Percentiles rank a stretch among this genome's conserved stretches.
Evolutionary conservation across 2,797 vertebrate genomes (phyloP).

Genomic region (Gadopsis bispinosus): DNA sequence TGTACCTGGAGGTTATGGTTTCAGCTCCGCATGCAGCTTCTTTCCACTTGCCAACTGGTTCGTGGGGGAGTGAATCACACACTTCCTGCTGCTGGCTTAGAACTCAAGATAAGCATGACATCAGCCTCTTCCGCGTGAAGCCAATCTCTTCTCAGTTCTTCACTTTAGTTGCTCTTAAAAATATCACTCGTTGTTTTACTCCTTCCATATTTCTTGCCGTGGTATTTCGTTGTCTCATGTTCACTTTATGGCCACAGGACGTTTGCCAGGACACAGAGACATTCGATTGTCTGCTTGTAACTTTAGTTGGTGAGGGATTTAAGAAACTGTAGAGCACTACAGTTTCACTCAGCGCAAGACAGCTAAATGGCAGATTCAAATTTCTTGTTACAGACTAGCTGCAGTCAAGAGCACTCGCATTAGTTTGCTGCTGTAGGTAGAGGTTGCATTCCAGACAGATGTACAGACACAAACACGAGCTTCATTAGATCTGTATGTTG

Average conservation of each 20-base stretch:
- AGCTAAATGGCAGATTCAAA: not conserved
- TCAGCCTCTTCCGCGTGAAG: constrained; percentile 30
- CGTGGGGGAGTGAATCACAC: constrained; percentile 16
- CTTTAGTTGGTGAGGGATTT: constrained; percentile 30
- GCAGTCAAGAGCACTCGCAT: not conserved
- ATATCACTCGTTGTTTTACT: constrained; percentile 32
- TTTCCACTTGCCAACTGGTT: constrained; percentile 2
- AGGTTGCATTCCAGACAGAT: constrained; percentile 60
- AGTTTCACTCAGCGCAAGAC: constrained; percentile 28
- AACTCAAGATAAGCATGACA: constrained; percentile 25
- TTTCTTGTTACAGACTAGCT: constrained; percentile 32
- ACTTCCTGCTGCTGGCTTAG: constrained; percentile 29
- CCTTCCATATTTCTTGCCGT: constrained; percentile 49
- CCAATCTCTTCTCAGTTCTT: constrained; percentile 12
- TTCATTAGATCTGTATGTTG: constrained; percentile 57
- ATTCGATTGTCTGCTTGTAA: constrained; percentile 43
- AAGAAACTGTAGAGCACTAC: not conserved
- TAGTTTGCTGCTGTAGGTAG: constrained; percentile 39
- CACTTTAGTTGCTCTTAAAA: constrained; percentile 49
- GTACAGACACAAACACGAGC: constrained; percentile 61
- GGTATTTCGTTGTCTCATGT: constrained; percentile 43
- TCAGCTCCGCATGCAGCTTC: constrained; percentile 8
- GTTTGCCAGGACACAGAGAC: constrained; percentile 42
- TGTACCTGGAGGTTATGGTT: constrained; percentile 25
- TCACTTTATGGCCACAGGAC: constrained; percentile 43